Percentiles rank a stretch among this genome's conserved stretches.
These are phyloP conservation scores for Rhineura floridana DNA, from an alignment of 2,113 vertebrate species.

Conservation along the genomic window DNA sequence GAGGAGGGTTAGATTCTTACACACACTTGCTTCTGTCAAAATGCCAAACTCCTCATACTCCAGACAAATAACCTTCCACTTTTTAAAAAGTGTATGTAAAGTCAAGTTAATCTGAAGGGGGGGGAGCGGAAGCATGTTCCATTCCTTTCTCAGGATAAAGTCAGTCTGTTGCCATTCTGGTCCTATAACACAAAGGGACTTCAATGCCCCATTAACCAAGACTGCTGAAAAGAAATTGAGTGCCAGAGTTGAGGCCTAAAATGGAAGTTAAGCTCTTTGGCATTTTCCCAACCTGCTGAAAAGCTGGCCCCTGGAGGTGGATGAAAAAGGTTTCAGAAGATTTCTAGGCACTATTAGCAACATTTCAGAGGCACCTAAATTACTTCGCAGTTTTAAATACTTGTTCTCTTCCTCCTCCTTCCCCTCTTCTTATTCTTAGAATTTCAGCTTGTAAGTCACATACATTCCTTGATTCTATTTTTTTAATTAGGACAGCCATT, in stretches of 20 bases:
- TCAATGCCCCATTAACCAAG: background rate
- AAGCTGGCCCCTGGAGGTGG: background rate
- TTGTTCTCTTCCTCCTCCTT: too few relatives aligned
- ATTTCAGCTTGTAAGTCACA: too few relatives aligned
- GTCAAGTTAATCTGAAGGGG: background rate
- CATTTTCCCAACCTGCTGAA: background rate
- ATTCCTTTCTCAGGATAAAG: background rate
- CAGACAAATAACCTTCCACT: background rate
- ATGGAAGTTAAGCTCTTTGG: background rate
- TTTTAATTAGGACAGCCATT: too few relatives aligned
- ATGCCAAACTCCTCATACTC: conserved; percentile 3
- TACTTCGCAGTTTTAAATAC: background rate
- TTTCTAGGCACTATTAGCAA: background rate
- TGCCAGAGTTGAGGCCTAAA: background rate
- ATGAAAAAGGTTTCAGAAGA: background rate
- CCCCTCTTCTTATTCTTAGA: too few relatives aligned
- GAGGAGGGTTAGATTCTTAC: background rate
- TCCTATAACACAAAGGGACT: background rate
- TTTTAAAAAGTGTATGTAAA: accelerated
- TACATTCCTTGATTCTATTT: too few relatives aligned
- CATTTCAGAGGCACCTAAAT: background rate
- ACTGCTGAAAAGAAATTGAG: background rate
- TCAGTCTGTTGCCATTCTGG: background rate
- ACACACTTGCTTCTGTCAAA: conserved; percentile 21
- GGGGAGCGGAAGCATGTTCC: background rate